A percentile compares a stretch with the other conserved stretches of the same genome.
Evolutionary conservation across 2,888 invertebrate species (phyloP).

Genomic region (Drosophila suboccidentalis): DNA sequence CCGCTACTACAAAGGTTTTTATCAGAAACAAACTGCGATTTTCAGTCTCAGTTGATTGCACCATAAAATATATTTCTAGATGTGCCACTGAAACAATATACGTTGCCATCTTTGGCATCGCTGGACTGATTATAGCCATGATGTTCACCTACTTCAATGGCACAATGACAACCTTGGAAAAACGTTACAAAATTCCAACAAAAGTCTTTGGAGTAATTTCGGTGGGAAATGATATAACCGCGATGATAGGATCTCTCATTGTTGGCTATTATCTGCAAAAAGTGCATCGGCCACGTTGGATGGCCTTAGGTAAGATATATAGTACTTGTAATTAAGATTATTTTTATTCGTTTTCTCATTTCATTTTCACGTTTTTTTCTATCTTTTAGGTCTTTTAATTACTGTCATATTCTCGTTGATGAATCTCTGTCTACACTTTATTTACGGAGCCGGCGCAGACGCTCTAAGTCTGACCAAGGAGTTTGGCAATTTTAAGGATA

Average conservation of each 20-base stretch:
- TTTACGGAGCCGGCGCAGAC: slow-evolving; percentile 90
- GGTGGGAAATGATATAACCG: slow-evolving; percentile 91
- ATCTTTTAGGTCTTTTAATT: slow-evolving; percentile 85
- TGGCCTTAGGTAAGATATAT: slow-evolving; percentile 86
- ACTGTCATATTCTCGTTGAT: slow-evolving; percentile 89
- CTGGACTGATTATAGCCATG: slow-evolving; percentile 89
- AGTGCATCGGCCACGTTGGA: slow-evolving; percentile 91
- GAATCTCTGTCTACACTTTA: slow-evolving; percentile 89
- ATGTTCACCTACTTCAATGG: slow-evolving; percentile 90
- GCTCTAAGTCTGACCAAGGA: slow-evolving; percentile 88
- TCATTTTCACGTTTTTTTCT: no score
- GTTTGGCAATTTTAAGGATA: slow-evolving; percentile 84
- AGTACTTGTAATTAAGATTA: background rate
- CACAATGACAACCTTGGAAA: slow-evolving; percentile 90
- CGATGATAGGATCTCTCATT: slow-evolving; percentile 88
- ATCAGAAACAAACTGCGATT: slow-evolving; percentile 66
- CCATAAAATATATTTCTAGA: slow-evolving; percentile 53
- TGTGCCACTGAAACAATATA: slow-evolving; percentile 84
- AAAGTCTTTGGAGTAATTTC: slow-evolving; percentile 89
- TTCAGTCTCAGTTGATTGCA: background rate
- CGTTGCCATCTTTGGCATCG: slow-evolving; percentile 88
- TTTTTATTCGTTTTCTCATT: background rate
- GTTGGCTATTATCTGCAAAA: slow-evolving; percentile 90
- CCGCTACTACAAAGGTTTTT: slow-evolving; percentile 87
- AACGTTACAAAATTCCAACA: slow-evolving; percentile 90